phyloP scores from a whole-genome alignment of 2,888 invertebrate genomes.

The Hydriomena furcata region DNA sequence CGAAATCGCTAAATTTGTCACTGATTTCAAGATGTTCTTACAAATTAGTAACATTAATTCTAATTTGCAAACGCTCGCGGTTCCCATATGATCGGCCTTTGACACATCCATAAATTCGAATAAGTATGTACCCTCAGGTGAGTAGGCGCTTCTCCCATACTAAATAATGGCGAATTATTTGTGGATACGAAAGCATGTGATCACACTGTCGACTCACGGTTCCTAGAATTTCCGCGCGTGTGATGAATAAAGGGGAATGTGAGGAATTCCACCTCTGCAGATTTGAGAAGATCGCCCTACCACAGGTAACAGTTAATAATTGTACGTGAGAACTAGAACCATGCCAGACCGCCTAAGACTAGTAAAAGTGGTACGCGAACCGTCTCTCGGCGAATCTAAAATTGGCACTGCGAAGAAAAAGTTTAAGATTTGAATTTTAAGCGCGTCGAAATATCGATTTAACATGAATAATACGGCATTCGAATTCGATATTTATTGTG shows the following conservation, averaged over 20 bases:
- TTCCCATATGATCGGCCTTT: constrained; percentile 68
- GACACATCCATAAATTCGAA: constrained; percentile 68
- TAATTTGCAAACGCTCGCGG: constrained; percentile 52
- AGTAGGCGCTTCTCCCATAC: constrained; percentile 68
- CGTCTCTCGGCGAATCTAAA: constrained; percentile 14
- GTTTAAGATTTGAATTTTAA: constrained; percentile 43
- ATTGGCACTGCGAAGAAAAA: neutral
- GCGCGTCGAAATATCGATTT: constrained; percentile 57
- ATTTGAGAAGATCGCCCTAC: constrained; percentile 71
- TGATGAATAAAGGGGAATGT: constrained; percentile 78
- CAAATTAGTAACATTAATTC: constrained; percentile 44
- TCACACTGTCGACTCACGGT: constrained; percentile 63
- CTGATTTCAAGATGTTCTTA: constrained; percentile 37
- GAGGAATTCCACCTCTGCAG: constrained; percentile 76
- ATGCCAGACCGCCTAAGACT: constrained; percentile 35
- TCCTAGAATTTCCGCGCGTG: constrained; percentile 77
- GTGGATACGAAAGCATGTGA: constrained; percentile 64
- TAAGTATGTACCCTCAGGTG: constrained; percentile 55
- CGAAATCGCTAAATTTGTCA: constrained; percentile 42
- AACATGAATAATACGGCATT: constrained; percentile 50
- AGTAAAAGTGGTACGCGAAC: constrained; percentile 61
- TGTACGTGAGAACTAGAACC: constrained; percentile 64
- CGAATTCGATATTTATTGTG: constrained; percentile 46
- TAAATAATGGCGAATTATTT: constrained; percentile 74
- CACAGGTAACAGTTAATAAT: constrained; percentile 27